phyloP scores from a whole-genome alignment of 92 coral and sea anemone genomes.

The Actinernus sp. region DNA sequence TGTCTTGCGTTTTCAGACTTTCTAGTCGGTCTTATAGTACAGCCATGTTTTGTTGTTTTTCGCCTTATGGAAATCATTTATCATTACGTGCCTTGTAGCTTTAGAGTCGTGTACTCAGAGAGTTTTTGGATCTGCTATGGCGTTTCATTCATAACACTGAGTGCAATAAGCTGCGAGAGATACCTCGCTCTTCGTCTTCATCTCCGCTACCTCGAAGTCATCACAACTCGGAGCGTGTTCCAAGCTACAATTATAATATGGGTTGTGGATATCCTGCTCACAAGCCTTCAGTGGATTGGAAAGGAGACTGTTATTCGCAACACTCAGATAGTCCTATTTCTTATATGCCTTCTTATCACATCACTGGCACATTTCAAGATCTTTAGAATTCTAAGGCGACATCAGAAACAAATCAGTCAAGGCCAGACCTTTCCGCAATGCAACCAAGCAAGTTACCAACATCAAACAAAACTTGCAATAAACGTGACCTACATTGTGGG shows the following conservation, averaged over 20 bases:
- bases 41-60: constrained; percentile 70
- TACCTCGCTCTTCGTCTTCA: constrained; percentile 64
- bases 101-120: constrained; percentile 63
- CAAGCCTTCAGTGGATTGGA: constrained; percentile 58
- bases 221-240: constrained; percentile 45
- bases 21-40: constrained; percentile 73
- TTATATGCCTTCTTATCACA: constrained; percentile 43
- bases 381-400: constrained; percentile 45
- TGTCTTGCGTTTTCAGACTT: constrained; percentile 78
- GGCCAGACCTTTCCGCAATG: background rate
- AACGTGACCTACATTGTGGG: constrained; percentile 69
- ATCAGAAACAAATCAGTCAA: constrained; percentile 56
- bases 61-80: constrained; percentile 47
- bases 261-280: constrained; percentile 48
- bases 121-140: constrained; percentile 83
- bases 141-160: constrained; percentile 73
- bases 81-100: constrained; percentile 61
- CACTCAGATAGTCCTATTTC: constrained; percentile 35
- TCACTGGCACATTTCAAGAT: constrained; percentile 49
- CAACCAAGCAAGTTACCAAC: constrained; percentile 16
- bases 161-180: constrained; percentile 88
- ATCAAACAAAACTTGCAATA: constrained; percentile 61
- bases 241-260: constrained; percentile 37
- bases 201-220: constrained; percentile 61
- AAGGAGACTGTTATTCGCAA: constrained; percentile 22